Percentiles rank a stretch among this genome's conserved stretches.
Evolutionary conservation across 2,113 vertebrate species (phyloP).

Genomic region (Malurus cyaneus): DNA sequence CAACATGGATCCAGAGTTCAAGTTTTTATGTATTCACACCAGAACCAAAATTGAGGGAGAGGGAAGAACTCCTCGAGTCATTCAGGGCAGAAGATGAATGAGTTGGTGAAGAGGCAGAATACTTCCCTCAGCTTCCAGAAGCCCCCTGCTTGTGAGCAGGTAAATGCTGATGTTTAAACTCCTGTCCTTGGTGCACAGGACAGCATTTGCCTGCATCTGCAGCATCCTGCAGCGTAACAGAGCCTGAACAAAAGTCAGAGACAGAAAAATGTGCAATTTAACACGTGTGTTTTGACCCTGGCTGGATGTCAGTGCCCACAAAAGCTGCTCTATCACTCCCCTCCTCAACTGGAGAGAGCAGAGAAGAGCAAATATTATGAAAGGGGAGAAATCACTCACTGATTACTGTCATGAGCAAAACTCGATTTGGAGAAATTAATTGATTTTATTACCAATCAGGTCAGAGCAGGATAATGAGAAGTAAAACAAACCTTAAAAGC

Average conservation of each 20-base stretch:
- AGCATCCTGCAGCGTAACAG: not conserved
- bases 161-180: not conserved
- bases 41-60: not conserved
- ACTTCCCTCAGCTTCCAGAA: not conserved
- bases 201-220: not conserved
- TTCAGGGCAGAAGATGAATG: not conserved
- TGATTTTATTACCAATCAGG: not conserved
- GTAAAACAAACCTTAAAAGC: not conserved
- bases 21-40: not conserved
- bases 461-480: not conserved
- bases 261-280: not conserved
- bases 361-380: not conserved
- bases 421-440: not conserved
- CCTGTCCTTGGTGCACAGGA: not conserved
- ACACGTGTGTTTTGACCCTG: not conserved
- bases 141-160: accelerated
- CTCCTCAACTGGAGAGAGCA: not conserved
- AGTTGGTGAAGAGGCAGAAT: not conserved
- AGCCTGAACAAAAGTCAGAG: not conserved
- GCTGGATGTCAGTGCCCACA: not conserved
- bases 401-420: not conserved
- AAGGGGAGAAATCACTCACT: not conserved
- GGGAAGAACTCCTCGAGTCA: not conserved
- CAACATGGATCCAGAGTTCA: constrained; percentile 9
- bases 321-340: not conserved